Evolutionary conservation across 2,888 invertebrate genomes (phyloP), one percentile per base, ranked within the genome.

Genomic region (Tethea ocularis): DNA sequence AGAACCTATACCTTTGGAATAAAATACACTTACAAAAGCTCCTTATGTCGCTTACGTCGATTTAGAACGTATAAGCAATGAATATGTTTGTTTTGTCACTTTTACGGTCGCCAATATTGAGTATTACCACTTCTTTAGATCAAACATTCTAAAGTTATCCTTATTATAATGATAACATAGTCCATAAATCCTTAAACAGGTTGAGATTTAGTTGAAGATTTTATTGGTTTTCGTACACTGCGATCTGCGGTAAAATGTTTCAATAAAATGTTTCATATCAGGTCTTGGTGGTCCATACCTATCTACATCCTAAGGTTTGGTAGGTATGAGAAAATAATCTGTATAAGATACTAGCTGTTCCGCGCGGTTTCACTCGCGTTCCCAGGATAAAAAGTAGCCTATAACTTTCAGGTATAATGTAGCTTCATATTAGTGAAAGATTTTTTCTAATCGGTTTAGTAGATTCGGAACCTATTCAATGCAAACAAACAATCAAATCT

Each of bases 251-350:
- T 60, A 64, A 74, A 68, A 81, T 79, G 74, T 84, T 84, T 84
- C 78, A 86, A 85, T 84, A 86, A 82, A 82, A 80, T 74, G 69
- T 66, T 64, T 64, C 67, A 71, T 62, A 73, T 72, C 72, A 74
- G 72, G 75, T 73, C 69, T 74, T 80, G 86, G 84, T 84, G 86
- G 84, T 80, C 82, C 71, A 67, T 63, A 66, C 61, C 71, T 29
- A 56, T 51, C 71, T 33, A 57, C 41, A 57, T 61, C 78, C 74
- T 82, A 83, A 82, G 83, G 85, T 86, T 77, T 75, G 77, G 66
- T 60, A 69, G 65, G 74, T 72, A 69, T 29, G 29, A 10, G n/a
- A n/a, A n/a, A n/a, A n/a, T n/a, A n/a, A n/a, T n/a, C n/a, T n/a
- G n/a, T n/a, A n/a, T n/a, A n/a, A n/a, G n/a, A n/a, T n/a, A n/a